phyloP scores from a whole-genome alignment of 2,113 vertebrate species.

The Pristiophorus japonicus region DNA sequence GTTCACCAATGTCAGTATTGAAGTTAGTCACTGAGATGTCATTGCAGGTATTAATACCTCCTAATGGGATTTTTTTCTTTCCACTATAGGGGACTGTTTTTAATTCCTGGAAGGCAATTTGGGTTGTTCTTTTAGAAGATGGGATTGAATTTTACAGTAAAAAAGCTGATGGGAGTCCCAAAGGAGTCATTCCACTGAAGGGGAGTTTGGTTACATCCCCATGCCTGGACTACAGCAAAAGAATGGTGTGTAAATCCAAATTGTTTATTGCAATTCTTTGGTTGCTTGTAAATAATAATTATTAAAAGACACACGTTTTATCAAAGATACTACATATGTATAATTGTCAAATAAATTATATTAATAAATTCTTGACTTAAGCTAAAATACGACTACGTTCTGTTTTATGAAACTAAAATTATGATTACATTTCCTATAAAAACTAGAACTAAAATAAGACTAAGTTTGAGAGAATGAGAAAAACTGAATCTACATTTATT shows the following conservation, averaged over 20 bases:
- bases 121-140: conserved; percentile 86
- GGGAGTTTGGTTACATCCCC: conserved; percentile 70
- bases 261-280: neutral
- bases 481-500: neutral
- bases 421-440: neutral
- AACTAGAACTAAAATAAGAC: no score
- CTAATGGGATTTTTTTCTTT: neutral
- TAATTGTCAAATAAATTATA: neutral
- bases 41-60: neutral
- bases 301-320: neutral
- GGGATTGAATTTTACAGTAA: conserved; percentile 87
- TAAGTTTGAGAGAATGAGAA: neutral
- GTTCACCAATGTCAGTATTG: neutral
- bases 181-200: conserved; percentile 91
- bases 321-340: neutral
- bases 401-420: neutral
- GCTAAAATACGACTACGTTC: neutral
- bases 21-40: neutral
- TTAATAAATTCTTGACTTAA: neutral
- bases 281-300: neutral
- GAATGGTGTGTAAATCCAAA: conserved; percentile 61
- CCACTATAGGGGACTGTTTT: conserved; percentile 74
- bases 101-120: conserved; percentile 85
- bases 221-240: conserved; percentile 83
- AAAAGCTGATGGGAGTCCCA: conserved; percentile 79